phyloP scores from a whole-genome alignment of 2,888 invertebrate species.

The Orchesellides sinensis region DNA sequence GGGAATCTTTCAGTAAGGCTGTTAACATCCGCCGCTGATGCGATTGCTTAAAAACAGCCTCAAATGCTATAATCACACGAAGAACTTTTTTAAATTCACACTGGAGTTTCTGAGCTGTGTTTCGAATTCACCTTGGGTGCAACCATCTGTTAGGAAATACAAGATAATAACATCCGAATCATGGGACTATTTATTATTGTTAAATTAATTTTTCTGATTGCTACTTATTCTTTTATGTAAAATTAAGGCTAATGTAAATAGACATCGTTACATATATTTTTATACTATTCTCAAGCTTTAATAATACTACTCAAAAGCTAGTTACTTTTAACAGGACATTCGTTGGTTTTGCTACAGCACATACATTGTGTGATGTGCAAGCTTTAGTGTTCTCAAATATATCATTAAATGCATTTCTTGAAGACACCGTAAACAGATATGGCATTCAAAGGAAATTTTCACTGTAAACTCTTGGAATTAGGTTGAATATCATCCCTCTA shows the following conservation, averaged over 20 bases:
- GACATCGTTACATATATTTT: no score
- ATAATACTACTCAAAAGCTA: no score
- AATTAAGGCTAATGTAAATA: no score
- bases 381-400: slow-evolving; percentile 37
- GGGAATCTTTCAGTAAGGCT: slow-evolving; percentile 15
- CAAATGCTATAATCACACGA: slow-evolving; percentile 4
- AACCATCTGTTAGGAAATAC: slow-evolving; percentile 50
- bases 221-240: no score
- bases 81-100: slow-evolving; percentile 40
- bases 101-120: slow-evolving; percentile 66
- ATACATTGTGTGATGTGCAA: slow-evolving; percentile 38
- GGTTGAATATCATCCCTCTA: slow-evolving; percentile 24
- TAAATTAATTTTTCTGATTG: no score
- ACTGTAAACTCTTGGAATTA: slow-evolving; percentile 18
- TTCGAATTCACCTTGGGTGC: slow-evolving; percentile 56
- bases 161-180: slow-evolving; percentile 23
- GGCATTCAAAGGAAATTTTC: no score
- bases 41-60: slow-evolving; percentile 6
- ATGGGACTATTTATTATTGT: neutral
- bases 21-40: slow-evolving; percentile 16
- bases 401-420: slow-evolving; percentile 20
- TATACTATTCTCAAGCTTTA: no score
- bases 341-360: slow-evolving; percentile 13
- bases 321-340: no score
- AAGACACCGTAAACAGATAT: slow-evolving; percentile 60